These are phyloP conservation scores for Nesoenas mayeri DNA, from an alignment of 2,113 vertebrate genomes.

Conservation along the genomic window DNA sequence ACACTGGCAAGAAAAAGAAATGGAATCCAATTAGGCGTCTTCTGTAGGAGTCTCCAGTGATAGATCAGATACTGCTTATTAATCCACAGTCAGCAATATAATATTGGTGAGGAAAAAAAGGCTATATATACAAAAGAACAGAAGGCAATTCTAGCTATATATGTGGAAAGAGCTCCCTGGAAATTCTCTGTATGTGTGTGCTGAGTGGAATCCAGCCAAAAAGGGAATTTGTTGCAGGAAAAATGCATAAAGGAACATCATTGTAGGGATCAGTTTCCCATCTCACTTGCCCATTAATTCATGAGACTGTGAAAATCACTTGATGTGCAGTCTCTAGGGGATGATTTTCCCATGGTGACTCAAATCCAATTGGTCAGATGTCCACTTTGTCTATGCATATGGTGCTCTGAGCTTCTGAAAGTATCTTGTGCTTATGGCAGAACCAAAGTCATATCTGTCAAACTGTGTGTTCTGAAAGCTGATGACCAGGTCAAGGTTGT, in stretches of 20 bases:
- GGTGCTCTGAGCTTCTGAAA: background rate
- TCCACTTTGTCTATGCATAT: background rate
- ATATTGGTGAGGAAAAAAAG: background rate
- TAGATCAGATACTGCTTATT: background rate
- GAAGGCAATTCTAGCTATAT: background rate
- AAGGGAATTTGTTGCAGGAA: background rate
- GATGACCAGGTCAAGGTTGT: background rate
- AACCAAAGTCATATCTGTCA: background rate
- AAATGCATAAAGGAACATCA: background rate
- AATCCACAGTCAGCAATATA: background rate
- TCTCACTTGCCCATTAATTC: background rate
- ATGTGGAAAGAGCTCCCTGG: background rate
- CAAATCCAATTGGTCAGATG: background rate
- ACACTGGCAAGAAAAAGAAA: background rate
- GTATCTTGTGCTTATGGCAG: background rate
- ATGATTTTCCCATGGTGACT: background rate
- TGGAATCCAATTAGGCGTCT: background rate
- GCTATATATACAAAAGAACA: background rate
- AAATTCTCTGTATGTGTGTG: background rate
- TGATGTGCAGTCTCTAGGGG: background rate
- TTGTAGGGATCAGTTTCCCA: background rate
- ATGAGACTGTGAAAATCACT: background rate
- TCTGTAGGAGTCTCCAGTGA: background rate
- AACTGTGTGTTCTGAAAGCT: background rate
- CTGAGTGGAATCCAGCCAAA: background rate